Conservation (phyloP, 2,113 vertebrate genomes). For the Platichthys stellatus region DNA sequence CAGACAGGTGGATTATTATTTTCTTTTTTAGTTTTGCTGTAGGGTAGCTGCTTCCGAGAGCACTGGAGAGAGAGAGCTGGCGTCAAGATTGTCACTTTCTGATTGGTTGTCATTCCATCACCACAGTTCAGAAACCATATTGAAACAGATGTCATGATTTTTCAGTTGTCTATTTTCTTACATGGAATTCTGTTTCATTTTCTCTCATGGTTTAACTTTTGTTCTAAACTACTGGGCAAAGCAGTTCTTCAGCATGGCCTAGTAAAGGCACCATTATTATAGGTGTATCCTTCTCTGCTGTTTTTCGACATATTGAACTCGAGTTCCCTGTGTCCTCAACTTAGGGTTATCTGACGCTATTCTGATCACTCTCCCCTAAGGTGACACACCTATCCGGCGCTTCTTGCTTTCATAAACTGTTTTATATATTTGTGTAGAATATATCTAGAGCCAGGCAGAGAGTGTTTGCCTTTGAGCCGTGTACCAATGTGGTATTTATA, state of each 20-base stretch:
- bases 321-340: conserved; percentile 40
- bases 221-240: conserved; percentile 25
- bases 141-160: conserved; percentile 42
- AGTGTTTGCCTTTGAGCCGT: conserved; percentile 43
- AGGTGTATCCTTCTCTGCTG: conserved; percentile 39
- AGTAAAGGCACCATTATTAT: conserved; percentile 11
- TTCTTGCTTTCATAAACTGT: conserved; percentile 36
- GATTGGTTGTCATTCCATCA: conserved; percentile 78
- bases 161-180: conserved; percentile 47
- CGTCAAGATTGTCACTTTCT: conserved; percentile 69
- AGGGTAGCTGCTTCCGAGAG: conserved; percentile 57
- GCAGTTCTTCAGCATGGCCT: conserved; percentile 23
- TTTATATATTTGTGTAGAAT: conserved; percentile 21
- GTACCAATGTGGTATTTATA: conserved; percentile 58
- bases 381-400: conserved; percentile 53
- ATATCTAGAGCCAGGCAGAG: conserved; percentile 26
- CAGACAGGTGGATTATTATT: conserved; percentile 34
- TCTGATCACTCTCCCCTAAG: conserved; percentile 51
- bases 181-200: conserved; percentile 49
- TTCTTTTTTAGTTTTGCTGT: conserved; percentile 12
- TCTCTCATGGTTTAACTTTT: conserved; percentile 47
- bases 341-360: conserved; percentile 52
- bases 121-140: conserved; percentile 58
- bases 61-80: conserved; percentile 60
- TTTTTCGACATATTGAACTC: conserved; percentile 43